Evolutionary conservation across 2,888 invertebrate genomes (phyloP), one percentile per base, ranked within the genome.

Genomic region (Chrysolina americana): DNA sequence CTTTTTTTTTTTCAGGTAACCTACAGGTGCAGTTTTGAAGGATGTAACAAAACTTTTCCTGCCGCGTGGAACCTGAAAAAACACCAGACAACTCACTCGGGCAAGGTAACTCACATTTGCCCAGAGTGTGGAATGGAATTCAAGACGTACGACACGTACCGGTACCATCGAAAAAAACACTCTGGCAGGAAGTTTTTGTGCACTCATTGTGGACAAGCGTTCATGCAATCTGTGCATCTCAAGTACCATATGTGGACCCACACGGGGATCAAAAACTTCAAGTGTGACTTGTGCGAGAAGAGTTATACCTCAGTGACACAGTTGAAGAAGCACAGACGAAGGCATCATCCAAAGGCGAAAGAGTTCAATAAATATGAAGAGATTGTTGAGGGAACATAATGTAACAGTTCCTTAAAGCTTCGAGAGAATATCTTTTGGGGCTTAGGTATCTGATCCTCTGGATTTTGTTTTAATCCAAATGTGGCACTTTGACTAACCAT

Each of bases 221-320:
- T 82, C 59, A 76, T 82, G 64, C 82, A 81, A 63, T 68, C 79
- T 2, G 79, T 79, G 15, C 82, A 83, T 71, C 75, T 85, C 11
- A 83, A 82, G 62, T 76, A 80, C 8, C 85, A 85, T 70, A 80
- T 82, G 82, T 83, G 81, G 79, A 70, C 78, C 8, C 83, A 84
- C 66, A 81, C 80, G 8, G 84, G 83, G 0, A 74, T 80, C 6
- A 85, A 84, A 71, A 81, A 81, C 15, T 83, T 82, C 70, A 75
- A 74, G 3, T 84, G 83, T 70, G 77, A 79, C n/a, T 77, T 74
- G 8, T 85, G 84, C 56, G 79, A 75, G 0, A 83, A 82, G 63
- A 79, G 82, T 68, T 84, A 81, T 68, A 81, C 82, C 15, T 79
- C 79, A 8, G 78, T 79, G 23, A 77, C 78, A 13, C 80, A 80